Conservation (phyloP, 2,113 vertebrate genomes). For the Prunella fulvescens region DNA sequence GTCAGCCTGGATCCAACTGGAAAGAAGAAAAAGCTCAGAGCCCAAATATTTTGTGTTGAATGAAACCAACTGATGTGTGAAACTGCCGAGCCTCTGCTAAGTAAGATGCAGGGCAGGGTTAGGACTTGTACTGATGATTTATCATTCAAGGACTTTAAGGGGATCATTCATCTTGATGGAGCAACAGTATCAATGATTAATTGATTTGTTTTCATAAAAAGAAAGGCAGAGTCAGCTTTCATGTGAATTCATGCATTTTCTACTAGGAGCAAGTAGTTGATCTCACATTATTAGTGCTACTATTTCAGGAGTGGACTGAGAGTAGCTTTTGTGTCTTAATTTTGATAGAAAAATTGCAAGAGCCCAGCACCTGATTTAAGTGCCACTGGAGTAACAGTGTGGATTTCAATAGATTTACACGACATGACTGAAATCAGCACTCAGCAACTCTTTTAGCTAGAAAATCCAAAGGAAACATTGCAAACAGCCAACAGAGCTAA, state of each 20-base stretch:
- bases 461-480: neutral
- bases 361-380: neutral
- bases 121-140: neutral
- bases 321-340: neutral
- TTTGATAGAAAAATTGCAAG: neutral
- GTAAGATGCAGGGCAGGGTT: neutral
- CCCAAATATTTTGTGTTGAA: neutral
- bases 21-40: neutral
- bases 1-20: neutral
- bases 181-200: neutral
- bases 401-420: neutral
- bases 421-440: neutral
- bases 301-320: neutral
- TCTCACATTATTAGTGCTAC: neutral
- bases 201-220: neutral
- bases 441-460: neutral
- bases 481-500: neutral
- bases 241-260: neutral
- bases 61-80: neutral
- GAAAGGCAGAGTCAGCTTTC: neutral
- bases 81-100: neutral
- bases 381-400: neutral
- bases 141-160: neutral
- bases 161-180: constrained; percentile 1
- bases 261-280: neutral